Evolutionary conservation across 2,888 invertebrate species (phyloP), one percentile per base, ranked within the genome.

Genomic region (Epistrophella euchroma): DNA sequence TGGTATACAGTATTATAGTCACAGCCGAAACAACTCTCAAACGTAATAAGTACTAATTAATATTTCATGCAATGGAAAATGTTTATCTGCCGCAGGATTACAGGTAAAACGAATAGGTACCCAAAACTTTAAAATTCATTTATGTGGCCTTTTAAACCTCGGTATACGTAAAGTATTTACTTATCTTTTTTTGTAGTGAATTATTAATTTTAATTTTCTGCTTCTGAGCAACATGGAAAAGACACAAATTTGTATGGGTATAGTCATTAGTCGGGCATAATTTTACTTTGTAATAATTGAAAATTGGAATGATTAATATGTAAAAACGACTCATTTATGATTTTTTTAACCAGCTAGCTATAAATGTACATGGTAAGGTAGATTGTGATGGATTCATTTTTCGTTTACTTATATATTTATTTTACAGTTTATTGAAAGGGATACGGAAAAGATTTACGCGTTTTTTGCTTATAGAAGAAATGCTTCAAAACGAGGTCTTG

Each of bases 1-100:
- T 43, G 15, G 15, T 1, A 6, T 28, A 2, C 13, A 7, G 40
- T 43, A n/a, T 15, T 6, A 7, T 40, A 55, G 40, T 74, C 74
- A 37, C 35, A 22, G 22, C 58, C 56, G 58, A 52, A 28, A 22
- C 25, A 58, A 56, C 45, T 45, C 35, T 58, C 37, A 37, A 62
- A 64, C 28, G 40, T 79, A 79, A 73, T 75, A 70, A 37, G 62
- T 81, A 68, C 50, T 50, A 64, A 71, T 81, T 76, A 81, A 81
- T 64, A 76, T 75, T 81, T 70, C n/a, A 76, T 76, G 55, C 32
- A 28, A 22, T 58, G 62, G 71, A 68, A 64, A 74, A 74, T 55
- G 45, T 37, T 55, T 45, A 52, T 40, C 37, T 74, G 55, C 74
- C 80, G 9, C 68, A 71, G 52, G 73, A 55, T 45, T 50, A 58